Base-by-base conservation (phyloP, 1,140 invertebrate genomes). In the Contarinia nasturtii region DNA sequence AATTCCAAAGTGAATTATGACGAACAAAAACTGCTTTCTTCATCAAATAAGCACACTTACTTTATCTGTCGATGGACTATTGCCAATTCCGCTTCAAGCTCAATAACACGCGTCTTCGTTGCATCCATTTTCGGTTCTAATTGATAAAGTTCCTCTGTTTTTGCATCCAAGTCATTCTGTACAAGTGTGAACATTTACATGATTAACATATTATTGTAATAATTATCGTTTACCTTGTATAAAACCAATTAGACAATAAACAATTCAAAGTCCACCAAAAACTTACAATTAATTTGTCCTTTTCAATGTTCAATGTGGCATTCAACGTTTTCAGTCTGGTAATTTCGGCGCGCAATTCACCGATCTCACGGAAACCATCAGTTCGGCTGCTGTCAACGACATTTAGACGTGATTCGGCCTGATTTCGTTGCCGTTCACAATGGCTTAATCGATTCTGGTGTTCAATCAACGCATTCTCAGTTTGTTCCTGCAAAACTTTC, bases 401-500 rank as follows among this genome's bases (percentile, higher is more conserved):
- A 34, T 51, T 56, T 11, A 54, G 50, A 7, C 54, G 48, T 2
- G 49, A 53, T 55, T 59, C 57, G 1, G 58, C 55, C 4, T 54
- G 48, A 10, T 55, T 53, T 2, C 55, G 44, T 33, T 63, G 52
- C 1, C 52, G 53, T 19, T 63, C 61, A 8, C 57, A 54, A 20
- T 58, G 36, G 7, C 53, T 8, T 1, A 61, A 47, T 14, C 59
- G 61, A 48, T 48, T 52, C 20, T 63, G 59, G 19, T 55, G 54
- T 1, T 63, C 60, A 1, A 51, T 51, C 20, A 63, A 47, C 1
- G 57, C 51, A n/a, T 58, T 58, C 45, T 63, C 61, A 14, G 59
- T 60, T 44, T 63, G 60, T 19, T 61, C 60, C 7, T 63, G 59
- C 0, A 63, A 36, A 46, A 63, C 48, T 27, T 60, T 56, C 19